Evolutionary conservation across 1,140 invertebrate species (phyloP).

Genomic region (Eriocheir sinensis): DNA sequence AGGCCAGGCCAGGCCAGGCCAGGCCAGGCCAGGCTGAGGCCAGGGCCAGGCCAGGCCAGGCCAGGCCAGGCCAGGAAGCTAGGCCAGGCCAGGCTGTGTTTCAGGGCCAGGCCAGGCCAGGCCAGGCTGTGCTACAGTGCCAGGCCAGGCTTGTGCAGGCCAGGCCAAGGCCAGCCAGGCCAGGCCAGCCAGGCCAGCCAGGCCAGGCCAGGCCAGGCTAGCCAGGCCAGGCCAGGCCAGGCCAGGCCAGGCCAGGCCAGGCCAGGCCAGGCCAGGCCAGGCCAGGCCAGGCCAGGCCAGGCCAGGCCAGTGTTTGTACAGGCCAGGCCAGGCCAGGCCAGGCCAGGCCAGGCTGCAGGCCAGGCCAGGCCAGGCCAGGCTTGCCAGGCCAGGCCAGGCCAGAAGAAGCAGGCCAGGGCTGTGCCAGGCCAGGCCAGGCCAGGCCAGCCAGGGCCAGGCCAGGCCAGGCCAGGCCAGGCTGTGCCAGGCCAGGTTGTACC

Average conservation of each 20-base stretch:
- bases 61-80: slow-evolving; percentile 70
- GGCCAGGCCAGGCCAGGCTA: slow-evolving; percentile 10
- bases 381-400: slow-evolving; percentile 73
- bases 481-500: slow-evolving; percentile 25
- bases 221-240: slow-evolving; percentile 36
- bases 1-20: slow-evolving; percentile 40
- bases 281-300: slow-evolving; percentile 62
- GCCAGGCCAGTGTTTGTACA: slow-evolving; percentile 46
- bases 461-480: slow-evolving; percentile 63
- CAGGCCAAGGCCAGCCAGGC: slow-evolving; percentile 70
- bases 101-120: slow-evolving; percentile 80
- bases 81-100: slow-evolving; percentile 78
- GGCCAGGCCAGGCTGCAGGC: slow-evolving; percentile 67
- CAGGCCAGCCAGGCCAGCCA: slow-evolving; percentile 27
- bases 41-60: slow-evolving; percentile 72
- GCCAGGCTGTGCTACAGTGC: slow-evolving; percentile 79
- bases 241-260: slow-evolving; percentile 53
- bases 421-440: slow-evolving; percentile 30
- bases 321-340: slow-evolving; percentile 69
- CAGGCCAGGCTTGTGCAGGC: slow-evolving; percentile 78
- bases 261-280: slow-evolving; percentile 74
- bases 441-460: slow-evolving; percentile 58
- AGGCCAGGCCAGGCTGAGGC: slow-evolving; percentile 19
- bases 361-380: slow-evolving; percentile 70
- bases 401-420: slow-evolving; percentile 58